These are phyloP conservation scores for Caenorhabditis latens DNA, from an alignment of 1,140 invertebrate genomes.

Conservation along the genomic window DNA sequence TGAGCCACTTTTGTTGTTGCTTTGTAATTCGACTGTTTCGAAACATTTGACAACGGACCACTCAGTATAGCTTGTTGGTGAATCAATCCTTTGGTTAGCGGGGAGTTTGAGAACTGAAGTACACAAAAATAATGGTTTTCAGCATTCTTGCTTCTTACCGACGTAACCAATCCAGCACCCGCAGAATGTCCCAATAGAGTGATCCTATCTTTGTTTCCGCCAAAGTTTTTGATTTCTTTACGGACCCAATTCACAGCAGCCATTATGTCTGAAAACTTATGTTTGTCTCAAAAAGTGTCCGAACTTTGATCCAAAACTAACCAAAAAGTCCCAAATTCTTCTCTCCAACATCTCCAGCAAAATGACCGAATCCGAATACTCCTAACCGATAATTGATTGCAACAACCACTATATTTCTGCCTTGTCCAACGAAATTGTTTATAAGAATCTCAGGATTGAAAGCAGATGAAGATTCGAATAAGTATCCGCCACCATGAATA, in stretches of 20 bases:
- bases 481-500: slow-evolving; percentile 58
- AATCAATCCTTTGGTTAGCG: background rate
- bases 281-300: background rate
- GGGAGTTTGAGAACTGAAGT: background rate
- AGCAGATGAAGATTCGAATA: slow-evolving; percentile 29
- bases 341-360: slow-evolving; percentile 15
- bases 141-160: background rate
- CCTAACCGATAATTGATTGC: slow-evolving; percentile 60
- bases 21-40: slow-evolving; percentile 10
- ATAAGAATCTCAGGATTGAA: slow-evolving; percentile 57
- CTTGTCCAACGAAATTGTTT: slow-evolving; percentile 57
- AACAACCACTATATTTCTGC: slow-evolving; percentile 58
- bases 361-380: slow-evolving; percentile 50
- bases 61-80: slow-evolving; percentile 32
- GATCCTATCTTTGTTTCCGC: slow-evolving; percentile 92
- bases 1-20: slow-evolving; percentile 3
- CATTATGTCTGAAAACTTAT: slow-evolving; percentile 49
- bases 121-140: background rate
- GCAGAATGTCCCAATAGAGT: slow-evolving; percentile 91
- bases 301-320: background rate
- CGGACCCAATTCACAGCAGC: slow-evolving; percentile 82
- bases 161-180: slow-evolving; percentile 87
- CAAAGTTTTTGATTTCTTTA: slow-evolving; percentile 91
- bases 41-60: background rate
- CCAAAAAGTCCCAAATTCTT: slow-evolving; percentile 56